Conservation (phyloP, 2,797 vertebrate genomes). For the Notolepis coatsorum region DNA sequence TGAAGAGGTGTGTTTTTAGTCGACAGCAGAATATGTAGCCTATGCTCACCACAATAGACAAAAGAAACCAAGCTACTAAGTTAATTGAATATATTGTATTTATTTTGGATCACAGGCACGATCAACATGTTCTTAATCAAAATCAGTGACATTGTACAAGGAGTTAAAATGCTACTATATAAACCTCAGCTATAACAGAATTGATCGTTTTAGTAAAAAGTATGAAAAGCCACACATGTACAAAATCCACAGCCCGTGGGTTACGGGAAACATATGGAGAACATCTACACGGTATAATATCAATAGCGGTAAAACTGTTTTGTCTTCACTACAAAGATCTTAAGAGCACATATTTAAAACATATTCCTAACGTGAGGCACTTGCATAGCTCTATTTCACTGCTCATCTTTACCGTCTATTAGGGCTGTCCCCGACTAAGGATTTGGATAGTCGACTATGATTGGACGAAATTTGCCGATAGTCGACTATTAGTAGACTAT, state of each 20-base stretch:
- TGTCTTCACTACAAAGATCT: neutral
- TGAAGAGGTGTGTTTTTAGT: no score
- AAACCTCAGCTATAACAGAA: neutral
- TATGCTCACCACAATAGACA: no score
- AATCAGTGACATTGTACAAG: no score
- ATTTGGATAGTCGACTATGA: no score
- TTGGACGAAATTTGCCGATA: no score
- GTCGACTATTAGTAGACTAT: no score
- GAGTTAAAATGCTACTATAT: neutral
- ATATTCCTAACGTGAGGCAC: neutral
- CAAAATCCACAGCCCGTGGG: neutral
- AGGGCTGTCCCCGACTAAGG: no score
- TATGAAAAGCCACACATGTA: neutral
- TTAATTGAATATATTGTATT: neutral
- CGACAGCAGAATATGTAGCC: no score
- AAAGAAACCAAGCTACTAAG: no score
- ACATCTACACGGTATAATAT: no score
- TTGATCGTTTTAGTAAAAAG: no score
- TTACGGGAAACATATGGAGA: neutral
- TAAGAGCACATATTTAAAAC: slow-evolving; percentile 3
- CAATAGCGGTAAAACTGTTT: no score
- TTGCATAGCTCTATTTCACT: slow-evolving; percentile 1
- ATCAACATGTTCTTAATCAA: neutral
- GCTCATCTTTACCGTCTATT: neutral
- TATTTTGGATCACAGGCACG: slow-evolving; percentile 4